phyloP scores from a whole-genome alignment of 2,888 invertebrate genomes.

The Acanthopleura granulata region DNA sequence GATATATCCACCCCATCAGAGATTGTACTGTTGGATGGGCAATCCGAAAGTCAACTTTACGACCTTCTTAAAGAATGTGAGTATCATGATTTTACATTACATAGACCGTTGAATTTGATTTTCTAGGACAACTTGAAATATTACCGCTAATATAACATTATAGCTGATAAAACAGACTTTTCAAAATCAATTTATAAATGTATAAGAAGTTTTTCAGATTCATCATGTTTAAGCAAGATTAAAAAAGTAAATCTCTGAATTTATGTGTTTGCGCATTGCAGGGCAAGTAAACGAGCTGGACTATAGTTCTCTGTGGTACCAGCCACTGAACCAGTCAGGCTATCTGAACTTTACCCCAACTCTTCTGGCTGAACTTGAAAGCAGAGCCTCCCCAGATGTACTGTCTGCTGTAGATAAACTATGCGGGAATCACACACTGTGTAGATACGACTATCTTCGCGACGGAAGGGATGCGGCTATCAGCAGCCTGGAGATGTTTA shows the following conservation, averaged over 20 bases:
- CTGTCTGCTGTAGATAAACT: background rate
- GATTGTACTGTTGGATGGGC: background rate
- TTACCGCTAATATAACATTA: too few relatives aligned
- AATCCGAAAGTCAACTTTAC: background rate
- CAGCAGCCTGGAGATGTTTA: background rate
- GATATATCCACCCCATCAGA: background rate
- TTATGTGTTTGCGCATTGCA: background rate
- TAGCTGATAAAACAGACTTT: too few relatives aligned
- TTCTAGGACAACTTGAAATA: background rate
- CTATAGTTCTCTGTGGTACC: background rate
- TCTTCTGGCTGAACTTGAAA: background rate
- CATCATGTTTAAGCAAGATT: too few relatives aligned
- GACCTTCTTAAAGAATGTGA: background rate
- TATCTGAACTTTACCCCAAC: background rate
- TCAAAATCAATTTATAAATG: too few relatives aligned
- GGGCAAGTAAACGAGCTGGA: background rate
- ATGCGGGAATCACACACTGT: background rate
- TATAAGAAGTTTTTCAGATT: too few relatives aligned
- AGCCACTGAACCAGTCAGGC: background rate
- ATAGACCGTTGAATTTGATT: background rate
- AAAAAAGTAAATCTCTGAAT: background rate
- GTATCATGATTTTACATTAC: background rate
- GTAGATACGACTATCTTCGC: background rate
- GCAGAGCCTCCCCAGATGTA: background rate
- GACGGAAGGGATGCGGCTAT: background rate